These are phyloP conservation scores for Halictus quadricinctus DNA, from an alignment of 2,888 invertebrate species.

Conservation along the genomic window DNA sequence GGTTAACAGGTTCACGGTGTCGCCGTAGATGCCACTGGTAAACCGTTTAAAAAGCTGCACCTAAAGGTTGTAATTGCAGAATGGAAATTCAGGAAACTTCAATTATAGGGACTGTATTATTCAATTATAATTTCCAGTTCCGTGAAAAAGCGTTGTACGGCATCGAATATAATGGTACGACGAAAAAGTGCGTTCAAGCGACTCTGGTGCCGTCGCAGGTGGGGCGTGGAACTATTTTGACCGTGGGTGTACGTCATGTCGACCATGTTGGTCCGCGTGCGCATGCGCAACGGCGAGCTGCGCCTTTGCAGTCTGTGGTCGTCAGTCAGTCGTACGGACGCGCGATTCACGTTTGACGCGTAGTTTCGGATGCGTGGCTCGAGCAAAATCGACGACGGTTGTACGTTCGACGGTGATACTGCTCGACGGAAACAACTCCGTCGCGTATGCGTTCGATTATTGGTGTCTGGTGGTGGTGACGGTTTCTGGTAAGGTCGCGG, in stretches of 20 bases:
- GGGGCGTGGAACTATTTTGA: not conserved
- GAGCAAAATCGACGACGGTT: slow-evolving; percentile 45
- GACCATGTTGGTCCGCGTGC: slow-evolving; percentile 37
- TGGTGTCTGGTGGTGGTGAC: slow-evolving; percentile 51
- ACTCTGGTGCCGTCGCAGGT: not conserved
- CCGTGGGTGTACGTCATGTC: slow-evolving; percentile 41
- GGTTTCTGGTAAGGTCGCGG: slow-evolving; percentile 55
- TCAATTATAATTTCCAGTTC: not conserved
- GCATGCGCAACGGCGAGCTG: slow-evolving; percentile 62
- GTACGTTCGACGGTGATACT: slow-evolving; percentile 41
- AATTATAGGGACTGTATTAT: not conserved
- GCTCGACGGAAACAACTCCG: slow-evolving; percentile 17
- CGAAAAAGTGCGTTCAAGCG: no score
- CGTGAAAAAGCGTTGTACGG: not conserved
- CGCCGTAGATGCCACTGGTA: not conserved
- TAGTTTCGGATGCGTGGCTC: slow-evolving; percentile 57
- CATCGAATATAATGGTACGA: no score
- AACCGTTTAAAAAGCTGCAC: not conserved
- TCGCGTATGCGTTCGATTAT: slow-evolving; percentile 40
- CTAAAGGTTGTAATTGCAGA: not conserved
- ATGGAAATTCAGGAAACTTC: not conserved
- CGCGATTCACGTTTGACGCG: slow-evolving; percentile 65
- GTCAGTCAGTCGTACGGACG: slow-evolving; percentile 70
- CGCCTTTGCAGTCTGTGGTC: slow-evolving; percentile 57
- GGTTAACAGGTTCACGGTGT: not conserved